Conservation (phyloP, 2,797 vertebrate species). For the Sebastes vulpes region DNA sequence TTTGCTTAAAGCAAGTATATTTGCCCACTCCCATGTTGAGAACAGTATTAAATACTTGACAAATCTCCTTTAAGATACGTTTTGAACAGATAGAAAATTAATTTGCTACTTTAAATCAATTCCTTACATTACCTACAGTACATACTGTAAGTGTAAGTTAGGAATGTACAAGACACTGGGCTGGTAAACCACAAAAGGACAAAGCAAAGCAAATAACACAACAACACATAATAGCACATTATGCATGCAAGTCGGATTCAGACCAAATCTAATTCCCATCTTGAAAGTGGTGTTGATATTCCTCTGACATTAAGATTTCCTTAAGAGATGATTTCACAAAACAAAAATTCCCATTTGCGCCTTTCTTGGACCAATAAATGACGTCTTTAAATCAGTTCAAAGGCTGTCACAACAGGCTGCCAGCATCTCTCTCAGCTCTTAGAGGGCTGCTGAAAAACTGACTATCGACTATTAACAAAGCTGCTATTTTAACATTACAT, state of each 20-base stretch:
- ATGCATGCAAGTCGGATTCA: constrained; percentile 3
- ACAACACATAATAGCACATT: constrained; percentile 33
- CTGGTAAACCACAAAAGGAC: background rate
- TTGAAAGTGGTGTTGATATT: constrained; percentile 40
- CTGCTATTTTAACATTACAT: constrained; percentile 63
- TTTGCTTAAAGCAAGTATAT: too few relatives aligned
- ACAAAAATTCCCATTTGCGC: constrained; percentile 31
- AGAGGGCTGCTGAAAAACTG: constrained; percentile 6
- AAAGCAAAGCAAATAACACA: constrained; percentile 8
- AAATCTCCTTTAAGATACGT: too few relatives aligned
- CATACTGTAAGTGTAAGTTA: background rate
- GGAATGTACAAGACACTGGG: background rate
- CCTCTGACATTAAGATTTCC: constrained; percentile 60
- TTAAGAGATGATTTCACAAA: constrained; percentile 49
- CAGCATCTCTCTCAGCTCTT: constrained; percentile 34
- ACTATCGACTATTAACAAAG: constrained; percentile 48
- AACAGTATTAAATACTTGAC: too few relatives aligned
- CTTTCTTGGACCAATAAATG: constrained; percentile 50
- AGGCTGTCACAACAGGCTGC: constrained; percentile 48
- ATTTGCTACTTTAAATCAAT: background rate
- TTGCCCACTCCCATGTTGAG: too few relatives aligned
- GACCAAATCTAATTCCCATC: constrained; percentile 30
- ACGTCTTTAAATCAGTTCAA: constrained; percentile 52
- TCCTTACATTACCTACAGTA: background rate
- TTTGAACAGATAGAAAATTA: too few relatives aligned